Evolutionary conservation across 2,888 invertebrate genomes (phyloP).

Genomic region (Caenorhabditis sinica): DNA sequence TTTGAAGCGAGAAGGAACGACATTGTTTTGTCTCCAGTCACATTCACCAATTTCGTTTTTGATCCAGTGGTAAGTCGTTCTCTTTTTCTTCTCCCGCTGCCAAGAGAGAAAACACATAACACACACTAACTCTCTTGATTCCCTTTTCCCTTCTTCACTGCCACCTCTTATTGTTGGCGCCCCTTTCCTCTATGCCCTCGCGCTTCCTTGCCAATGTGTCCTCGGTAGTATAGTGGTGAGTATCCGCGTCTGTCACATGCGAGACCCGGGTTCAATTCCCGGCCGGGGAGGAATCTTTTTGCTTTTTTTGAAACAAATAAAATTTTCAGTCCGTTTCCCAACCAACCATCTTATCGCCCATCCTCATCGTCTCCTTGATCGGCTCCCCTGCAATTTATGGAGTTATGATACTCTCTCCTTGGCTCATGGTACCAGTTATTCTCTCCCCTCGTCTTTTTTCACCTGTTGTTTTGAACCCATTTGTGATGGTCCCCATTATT

Average conservation of each 20-base stretch:
- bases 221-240: conserved; percentile 75
- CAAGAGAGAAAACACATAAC: no score
- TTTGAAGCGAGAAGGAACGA: conserved; percentile 64
- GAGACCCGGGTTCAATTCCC: conserved; percentile 75
- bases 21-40: conserved; percentile 66
- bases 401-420: conserved; percentile 70
- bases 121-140: not conserved
- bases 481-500: conserved; percentile 75
- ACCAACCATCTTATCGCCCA: conserved; percentile 61
- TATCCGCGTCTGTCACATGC: conserved; percentile 76
- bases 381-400: conserved; percentile 66
- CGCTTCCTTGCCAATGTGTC: conserved; percentile 11
- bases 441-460: conserved; percentile 61
- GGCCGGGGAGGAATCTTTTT: conserved; percentile 66
- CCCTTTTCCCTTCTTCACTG: not conserved
- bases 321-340: conserved; percentile 62
- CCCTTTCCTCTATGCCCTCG: not conserved
- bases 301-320: not conserved
- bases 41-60: conserved; percentile 37
- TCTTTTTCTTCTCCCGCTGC: no score
- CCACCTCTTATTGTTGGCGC: not conserved
- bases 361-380: conserved; percentile 54
- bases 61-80: conserved; percentile 39
- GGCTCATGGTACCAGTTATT: conserved; percentile 74
- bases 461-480: conserved; percentile 66